phyloP scores from a whole-genome alignment of 2,888 invertebrate species.

The Cephus sareptanus region DNA sequence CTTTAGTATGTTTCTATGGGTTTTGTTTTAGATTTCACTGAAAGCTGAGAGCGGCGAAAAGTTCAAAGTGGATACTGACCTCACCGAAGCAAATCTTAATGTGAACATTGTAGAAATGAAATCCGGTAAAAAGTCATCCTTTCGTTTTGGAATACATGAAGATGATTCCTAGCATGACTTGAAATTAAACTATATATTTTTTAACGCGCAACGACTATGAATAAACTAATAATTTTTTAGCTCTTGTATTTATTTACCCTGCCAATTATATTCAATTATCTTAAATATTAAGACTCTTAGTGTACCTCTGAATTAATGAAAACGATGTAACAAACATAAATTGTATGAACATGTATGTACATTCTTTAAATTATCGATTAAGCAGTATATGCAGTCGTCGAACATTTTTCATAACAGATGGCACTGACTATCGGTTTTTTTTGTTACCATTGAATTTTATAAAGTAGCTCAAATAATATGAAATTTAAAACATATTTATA shows the following conservation, averaged over 20 bases:
- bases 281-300: neutral
- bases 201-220: neutral
- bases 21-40: constrained; percentile 32
- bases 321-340: no score
- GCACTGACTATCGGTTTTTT: neutral
- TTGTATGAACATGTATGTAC: no score
- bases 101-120: constrained; percentile 35
- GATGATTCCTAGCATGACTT: constrained; percentile 29
- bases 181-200: neutral
- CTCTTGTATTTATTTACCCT: neutral
- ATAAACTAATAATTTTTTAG: neutral
- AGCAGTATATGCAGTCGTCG: neutral
- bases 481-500: neutral
- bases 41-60: constrained; percentile 31
- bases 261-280: neutral
- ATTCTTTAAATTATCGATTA: neutral
- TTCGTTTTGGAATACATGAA: constrained; percentile 41
- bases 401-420: neutral
- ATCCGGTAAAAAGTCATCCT: constrained; percentile 37
- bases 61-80: constrained; percentile 39
- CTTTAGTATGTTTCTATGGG: neutral
- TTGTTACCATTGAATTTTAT: neutral
- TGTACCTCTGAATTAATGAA: neutral
- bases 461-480: neutral
- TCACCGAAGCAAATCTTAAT: constrained; percentile 38